phyloP scores from a whole-genome alignment of 1,140 invertebrate genomes.

The Phortica variegata region DNA sequence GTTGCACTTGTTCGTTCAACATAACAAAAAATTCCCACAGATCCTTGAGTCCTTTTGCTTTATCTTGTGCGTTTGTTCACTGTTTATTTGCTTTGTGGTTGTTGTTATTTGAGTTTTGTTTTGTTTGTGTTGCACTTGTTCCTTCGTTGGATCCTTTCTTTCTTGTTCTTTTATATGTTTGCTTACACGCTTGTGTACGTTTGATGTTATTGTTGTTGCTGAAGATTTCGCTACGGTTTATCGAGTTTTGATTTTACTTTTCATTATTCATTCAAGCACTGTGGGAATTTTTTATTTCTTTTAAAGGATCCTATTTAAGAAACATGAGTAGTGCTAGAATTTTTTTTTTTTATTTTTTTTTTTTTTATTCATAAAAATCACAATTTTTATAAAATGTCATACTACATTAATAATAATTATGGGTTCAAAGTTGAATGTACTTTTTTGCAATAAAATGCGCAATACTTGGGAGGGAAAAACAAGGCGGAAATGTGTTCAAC shows the following conservation, averaged over 20 bases:
- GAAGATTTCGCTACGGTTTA: constrained; percentile 31
- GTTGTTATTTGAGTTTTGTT: constrained; percentile 20
- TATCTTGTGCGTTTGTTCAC: constrained; percentile 29
- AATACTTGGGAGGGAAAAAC: no score
- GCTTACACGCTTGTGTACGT: constrained; percentile 18
- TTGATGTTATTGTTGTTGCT: constrained; percentile 49
- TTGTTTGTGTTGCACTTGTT: constrained; percentile 48
- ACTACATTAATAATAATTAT: no score
- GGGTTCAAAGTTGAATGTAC: no score
- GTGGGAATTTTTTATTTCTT: no score
- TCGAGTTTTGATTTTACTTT: constrained; percentile 51
- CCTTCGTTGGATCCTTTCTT: constrained; percentile 28
- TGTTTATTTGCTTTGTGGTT: constrained; percentile 45
- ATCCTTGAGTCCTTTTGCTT: constrained; percentile 44
- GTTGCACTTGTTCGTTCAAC: constrained; percentile 41
- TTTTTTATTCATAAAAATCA: no score
- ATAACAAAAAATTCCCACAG: constrained; percentile 32
- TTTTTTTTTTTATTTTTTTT: no score
- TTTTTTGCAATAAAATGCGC: no score
- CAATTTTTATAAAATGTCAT: no score
- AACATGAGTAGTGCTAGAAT: no score
- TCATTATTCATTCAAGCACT: constrained; percentile 24
- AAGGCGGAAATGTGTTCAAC: no score
- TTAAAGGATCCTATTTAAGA: no score
- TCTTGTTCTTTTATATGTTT: constrained; percentile 14